Base-by-base conservation (phyloP, 2,888 invertebrate genomes). In the Scaptomyza reducta region DNA sequence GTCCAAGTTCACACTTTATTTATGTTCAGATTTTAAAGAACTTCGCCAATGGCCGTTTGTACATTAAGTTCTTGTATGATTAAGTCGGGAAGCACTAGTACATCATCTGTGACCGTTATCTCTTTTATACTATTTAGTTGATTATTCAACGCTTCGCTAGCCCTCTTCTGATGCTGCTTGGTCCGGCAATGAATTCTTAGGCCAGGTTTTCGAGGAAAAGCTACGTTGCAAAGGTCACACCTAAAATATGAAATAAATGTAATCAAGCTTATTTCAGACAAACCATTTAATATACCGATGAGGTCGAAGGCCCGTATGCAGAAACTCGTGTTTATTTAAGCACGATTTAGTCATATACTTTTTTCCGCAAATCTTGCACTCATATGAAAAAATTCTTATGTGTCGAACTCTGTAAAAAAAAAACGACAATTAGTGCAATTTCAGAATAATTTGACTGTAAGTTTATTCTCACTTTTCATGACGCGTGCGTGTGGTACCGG, bases 311-410 rank as follows among this genome's bases (percentile, higher is more conserved):
- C 79, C 87, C 14, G 77, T 64, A 44, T 83, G 82, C 0, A 69
- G 47, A 33, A 62, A 70, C 49, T 76, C 56, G 22, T 90, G 90
- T 54, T 90, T 90, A 50, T 79, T 86, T 2, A 90, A 61, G 33
- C 90, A 87, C 16, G 89, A 89, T 9, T 90, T 89, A 27, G 89
- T 90, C 13, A 86, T 79, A 53, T 91, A 90, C 38, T 81, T 83
- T 50, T 90, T 89, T 0, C 76, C 80, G 41, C 90, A 90, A 27
- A 88, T 59, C 11, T 74, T 77, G 71, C 80, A 68, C 64, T 88
- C n/a, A 78, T 88, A 42, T 72, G 73, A 31, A 80, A 87, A 67
- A 10, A 65, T 83, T 89, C 63, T 77, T 84, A 49, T 77, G 73
- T 64, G 89, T 74, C 70, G 51, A 6, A 72, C 72, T 46, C 72